Conservation (phyloP, 2,888 invertebrate genomes). For the Thereva unica region DNA sequence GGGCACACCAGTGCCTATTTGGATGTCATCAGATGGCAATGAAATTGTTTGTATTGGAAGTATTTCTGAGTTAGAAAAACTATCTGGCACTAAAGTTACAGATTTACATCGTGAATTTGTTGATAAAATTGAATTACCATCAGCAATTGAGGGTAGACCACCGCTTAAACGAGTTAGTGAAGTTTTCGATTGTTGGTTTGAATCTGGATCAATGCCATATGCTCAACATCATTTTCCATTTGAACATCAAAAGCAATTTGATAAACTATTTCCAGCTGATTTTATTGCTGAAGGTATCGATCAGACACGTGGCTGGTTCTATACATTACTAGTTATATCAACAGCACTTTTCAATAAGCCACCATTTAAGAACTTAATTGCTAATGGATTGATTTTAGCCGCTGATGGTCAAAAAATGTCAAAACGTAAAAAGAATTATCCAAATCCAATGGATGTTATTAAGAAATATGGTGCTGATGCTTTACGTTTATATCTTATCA, state of each 20-base stretch:
- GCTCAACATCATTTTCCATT: slow-evolving; percentile 92
- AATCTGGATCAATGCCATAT: slow-evolving; percentile 96
- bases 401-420: slow-evolving; percentile 97
- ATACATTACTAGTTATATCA: slow-evolving; percentile 88
- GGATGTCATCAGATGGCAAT: slow-evolving; percentile 86
- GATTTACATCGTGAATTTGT: slow-evolving; percentile 92
- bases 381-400: slow-evolving; percentile 88
- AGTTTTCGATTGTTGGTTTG: slow-evolving; percentile 99
- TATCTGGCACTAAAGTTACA: slow-evolving; percentile 76
- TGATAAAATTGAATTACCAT: slow-evolving; percentile 88
- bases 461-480: slow-evolving; percentile 94
- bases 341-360: slow-evolving; percentile 90
- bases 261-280: slow-evolving; percentile 65
- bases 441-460: slow-evolving; percentile 88
- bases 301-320: slow-evolving; percentile 95
- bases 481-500: slow-evolving; percentile 86
- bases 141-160: slow-evolving; percentile 78
- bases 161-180: slow-evolving; percentile 81
- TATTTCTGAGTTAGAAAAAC: slow-evolving; percentile 78
- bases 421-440: slow-evolving; percentile 94
- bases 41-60: slow-evolving; percentile 90
- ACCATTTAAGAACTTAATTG: slow-evolving; percentile 93
- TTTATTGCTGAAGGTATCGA: slow-evolving; percentile 96
- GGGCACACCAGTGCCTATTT: slow-evolving; percentile 97
- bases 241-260: slow-evolving; percentile 51